A percentile compares a stretch with the other conserved stretches of the same genome.
Evolutionary conservation across 2,888 invertebrate species (phyloP).

Genomic region (Euzetes globulus): DNA sequence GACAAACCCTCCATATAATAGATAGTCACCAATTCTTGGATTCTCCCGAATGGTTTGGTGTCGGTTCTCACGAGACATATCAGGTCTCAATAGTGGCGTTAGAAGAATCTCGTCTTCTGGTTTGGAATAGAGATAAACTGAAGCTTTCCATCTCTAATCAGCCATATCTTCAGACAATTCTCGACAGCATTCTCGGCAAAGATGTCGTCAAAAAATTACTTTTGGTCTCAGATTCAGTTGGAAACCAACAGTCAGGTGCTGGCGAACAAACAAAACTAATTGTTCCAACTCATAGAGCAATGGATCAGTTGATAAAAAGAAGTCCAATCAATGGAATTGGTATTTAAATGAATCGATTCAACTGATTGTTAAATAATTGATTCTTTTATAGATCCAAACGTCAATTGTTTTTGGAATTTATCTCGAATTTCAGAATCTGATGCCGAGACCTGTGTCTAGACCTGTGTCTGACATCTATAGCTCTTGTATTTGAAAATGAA

Average conservation of each 20-base stretch:
- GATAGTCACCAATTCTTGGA: conserved; percentile 79
- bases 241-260: conserved; percentile 39
- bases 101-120: conserved; percentile 71
- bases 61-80: conserved; percentile 75
- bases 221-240: conserved; percentile 56
- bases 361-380: background rate
- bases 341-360: background rate
- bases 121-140: conserved; percentile 78
- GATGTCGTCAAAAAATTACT: conserved; percentile 79
- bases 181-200: conserved; percentile 74
- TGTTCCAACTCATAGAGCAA: conserved; percentile 31
- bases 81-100: conserved; percentile 80
- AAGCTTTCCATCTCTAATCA: conserved; percentile 69
- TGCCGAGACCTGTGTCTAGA: conserved; percentile 23
- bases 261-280: conserved; percentile 21
- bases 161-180: conserved; percentile 71
- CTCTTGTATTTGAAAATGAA: too few relatives aligned
- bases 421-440: conserved; percentile 31
- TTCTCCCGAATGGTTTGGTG: conserved; percentile 82
- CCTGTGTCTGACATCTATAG: too few relatives aligned
- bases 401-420: conserved; percentile 37
- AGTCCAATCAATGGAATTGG: conserved; percentile 33
- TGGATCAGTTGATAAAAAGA: conserved; percentile 36
- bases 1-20: conserved; percentile 73
- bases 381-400: conserved; percentile 19